These are phyloP conservation scores for Salvelinus alpinus DNA, from an alignment of 2,113 vertebrate genomes.

Conservation along the genomic window DNA sequence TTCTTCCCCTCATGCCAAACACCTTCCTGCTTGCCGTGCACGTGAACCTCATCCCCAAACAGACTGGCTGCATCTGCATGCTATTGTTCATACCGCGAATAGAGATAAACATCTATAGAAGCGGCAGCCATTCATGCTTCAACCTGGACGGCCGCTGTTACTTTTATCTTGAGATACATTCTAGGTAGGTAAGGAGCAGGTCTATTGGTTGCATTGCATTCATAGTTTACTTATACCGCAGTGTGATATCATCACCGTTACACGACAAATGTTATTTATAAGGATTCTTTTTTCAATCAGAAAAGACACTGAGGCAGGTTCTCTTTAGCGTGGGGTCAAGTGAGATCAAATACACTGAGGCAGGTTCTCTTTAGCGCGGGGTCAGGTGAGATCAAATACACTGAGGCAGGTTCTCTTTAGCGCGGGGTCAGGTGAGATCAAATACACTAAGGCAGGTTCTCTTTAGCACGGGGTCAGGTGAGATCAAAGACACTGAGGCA, in stretches of 20 bases:
- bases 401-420: too few relatives aligned
- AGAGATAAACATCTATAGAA: background rate
- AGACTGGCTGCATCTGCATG: background rate
- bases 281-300: constrained; percentile 20
- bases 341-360: too few relatives aligned
- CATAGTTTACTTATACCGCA: background rate
- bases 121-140: background rate
- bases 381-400: too few relatives aligned
- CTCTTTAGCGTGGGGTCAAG: too few relatives aligned
- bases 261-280: constrained; percentile 58
- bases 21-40: background rate
- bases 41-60: background rate
- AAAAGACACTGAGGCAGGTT: background rate
- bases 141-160: background rate
- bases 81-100: background rate
- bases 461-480: too few relatives aligned
- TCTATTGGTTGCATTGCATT: background rate
- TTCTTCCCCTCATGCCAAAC: constrained; percentile 8
- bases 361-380: too few relatives aligned
- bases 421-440: too few relatives aligned
- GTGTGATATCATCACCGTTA: constrained; percentile 46
- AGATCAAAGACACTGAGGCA: too few relatives aligned
- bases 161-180: background rate
- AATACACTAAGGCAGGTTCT: too few relatives aligned
- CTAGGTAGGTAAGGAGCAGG: background rate